Conservation (phyloP, 2,888 invertebrate genomes). For the Anodontia alba region DNA sequence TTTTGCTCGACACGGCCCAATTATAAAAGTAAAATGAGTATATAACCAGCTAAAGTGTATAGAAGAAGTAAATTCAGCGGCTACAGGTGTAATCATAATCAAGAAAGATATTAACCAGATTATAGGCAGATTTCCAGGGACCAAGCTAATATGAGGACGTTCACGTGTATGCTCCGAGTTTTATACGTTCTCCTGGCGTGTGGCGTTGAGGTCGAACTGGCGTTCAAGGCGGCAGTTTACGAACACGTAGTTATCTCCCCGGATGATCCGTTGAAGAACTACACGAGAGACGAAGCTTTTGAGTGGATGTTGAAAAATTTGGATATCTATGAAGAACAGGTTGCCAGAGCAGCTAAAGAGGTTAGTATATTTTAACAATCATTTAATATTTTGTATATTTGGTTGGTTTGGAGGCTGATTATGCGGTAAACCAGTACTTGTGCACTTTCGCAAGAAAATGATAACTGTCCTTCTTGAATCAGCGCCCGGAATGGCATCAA, state of each 20-base stretch:
- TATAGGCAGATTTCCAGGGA: too few relatives aligned
- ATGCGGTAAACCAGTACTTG: neutral
- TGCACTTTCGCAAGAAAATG: too few relatives aligned
- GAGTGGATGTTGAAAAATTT: slow-evolving; percentile 58
- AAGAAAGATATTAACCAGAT: too few relatives aligned
- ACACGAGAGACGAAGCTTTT: slow-evolving; percentile 54
- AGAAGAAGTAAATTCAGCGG: too few relatives aligned
- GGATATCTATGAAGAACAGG: slow-evolving; percentile 43
- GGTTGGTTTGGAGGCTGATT: neutral
- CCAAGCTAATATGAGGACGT: neutral
- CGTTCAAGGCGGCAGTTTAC: slow-evolving; percentile 59
- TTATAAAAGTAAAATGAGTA: too few relatives aligned
- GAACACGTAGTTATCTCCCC: slow-evolving; percentile 62
- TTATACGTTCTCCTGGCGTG: neutral
- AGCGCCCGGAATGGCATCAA: too few relatives aligned
- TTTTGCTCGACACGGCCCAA: too few relatives aligned
- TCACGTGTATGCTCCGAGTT: neutral
- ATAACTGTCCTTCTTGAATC: too few relatives aligned
- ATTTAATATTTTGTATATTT: too few relatives aligned
- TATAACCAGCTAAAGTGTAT: too few relatives aligned
- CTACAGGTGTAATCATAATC: too few relatives aligned
- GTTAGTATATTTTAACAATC: slow-evolving; percentile 31
- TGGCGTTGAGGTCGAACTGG: neutral
- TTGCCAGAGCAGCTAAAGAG: slow-evolving; percentile 39
- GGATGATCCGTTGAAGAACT: slow-evolving; percentile 28